Base-by-base conservation (phyloP, 2,113 vertebrate genomes). In the Pyrgilauda ruficollis region DNA sequence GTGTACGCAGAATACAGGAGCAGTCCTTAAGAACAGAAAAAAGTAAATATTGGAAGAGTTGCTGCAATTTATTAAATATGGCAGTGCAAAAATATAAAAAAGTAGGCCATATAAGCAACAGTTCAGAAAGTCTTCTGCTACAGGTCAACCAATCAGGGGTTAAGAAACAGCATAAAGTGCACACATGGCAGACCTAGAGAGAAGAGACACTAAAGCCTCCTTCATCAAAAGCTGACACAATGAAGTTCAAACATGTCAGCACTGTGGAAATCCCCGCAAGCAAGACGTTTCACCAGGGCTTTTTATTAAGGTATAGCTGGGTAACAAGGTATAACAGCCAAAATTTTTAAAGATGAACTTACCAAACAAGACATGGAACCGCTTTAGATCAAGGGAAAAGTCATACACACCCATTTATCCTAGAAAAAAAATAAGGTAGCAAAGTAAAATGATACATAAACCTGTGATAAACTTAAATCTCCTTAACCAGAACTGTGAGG, bases 1-100 rank as follows among this genome's bases (percentile, higher is more conserved):
- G 98, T 94, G 99, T 98, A 97, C 98, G 98, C 91, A 99, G 98
- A 98, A 99, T 98, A 96, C 99, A 99, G 98, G 99, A 99, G 98
- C 99, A 99, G 97, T 99, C 99, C 99, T 99, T 91, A 28, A 95
- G 93, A 97, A 84, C 21, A 93, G 43, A 77, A 94, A 70, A 9
- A 75, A 78, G 24, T 41, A 53, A 86, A 63, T 44, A 8, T 31
- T 70, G 58, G 7, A 30, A 27, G 31, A 86, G 22, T 39, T 76
- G n/a, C 35, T 84, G 31, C 31, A 23, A 78, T 61, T 87, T 47
- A 76, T 66, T 83, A 92, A 67, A 41, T 13, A 2, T 11, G n/a
- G 20, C 46, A 35, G 23, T 26, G 10, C 33, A 21, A 67, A 70
- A 90, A 78, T 11, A 53, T 41, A 24, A 55, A 15, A 26, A 77